Evolutionary conservation across 2,888 invertebrate species (phyloP), one percentile per base, ranked within the genome.

Genomic region (Danaus chrysippus): DNA sequence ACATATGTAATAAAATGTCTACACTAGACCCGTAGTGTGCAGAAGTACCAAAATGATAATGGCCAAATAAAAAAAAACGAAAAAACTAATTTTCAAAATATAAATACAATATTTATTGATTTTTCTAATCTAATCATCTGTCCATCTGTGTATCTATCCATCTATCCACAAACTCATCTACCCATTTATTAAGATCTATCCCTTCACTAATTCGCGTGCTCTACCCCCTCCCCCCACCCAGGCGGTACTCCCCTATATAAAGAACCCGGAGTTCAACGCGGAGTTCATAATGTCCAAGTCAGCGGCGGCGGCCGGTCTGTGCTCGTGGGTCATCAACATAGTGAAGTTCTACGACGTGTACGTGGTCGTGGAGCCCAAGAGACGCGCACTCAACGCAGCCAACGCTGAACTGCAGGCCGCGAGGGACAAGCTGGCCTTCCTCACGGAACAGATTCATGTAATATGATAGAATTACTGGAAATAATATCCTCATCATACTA

Each of bases 261-360:
- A 92, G 71, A 92, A 94, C 77, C 93, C 94, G 11, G 97, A 97
- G 70, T 98, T 98, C 81, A 94, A 94, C 70, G 94, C 97, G 0
- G 96, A 96, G 46, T 94, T 95, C 70, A 96, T 98, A 75, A 83
- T 93, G 71, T 92, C 94, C 0, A 98, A 98, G 85, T 98, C 98
- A 0, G 92, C 93, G 42, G 98, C 98, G 13, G 98, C 98, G 17
- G 97, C 97, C 59, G 97, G 98, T 23, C 91, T 99, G 10, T 98
- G 98, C 78, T 94, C 97, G 1, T 99, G 98, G 98, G 98, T 97
- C 1, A 95, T 97, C 70, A 98, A 98, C 84, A 97, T 98, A 69
- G 92, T 96, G 78, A 95, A 93, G 73, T 98, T 97, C 87, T 96
- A 97, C 86, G 95, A 96, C 60, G 96, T 98, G 41, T 98, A 95